Evolutionary conservation across 1,140 invertebrate species (phyloP).

Genomic region (Pseudachorutes palmiensis): DNA sequence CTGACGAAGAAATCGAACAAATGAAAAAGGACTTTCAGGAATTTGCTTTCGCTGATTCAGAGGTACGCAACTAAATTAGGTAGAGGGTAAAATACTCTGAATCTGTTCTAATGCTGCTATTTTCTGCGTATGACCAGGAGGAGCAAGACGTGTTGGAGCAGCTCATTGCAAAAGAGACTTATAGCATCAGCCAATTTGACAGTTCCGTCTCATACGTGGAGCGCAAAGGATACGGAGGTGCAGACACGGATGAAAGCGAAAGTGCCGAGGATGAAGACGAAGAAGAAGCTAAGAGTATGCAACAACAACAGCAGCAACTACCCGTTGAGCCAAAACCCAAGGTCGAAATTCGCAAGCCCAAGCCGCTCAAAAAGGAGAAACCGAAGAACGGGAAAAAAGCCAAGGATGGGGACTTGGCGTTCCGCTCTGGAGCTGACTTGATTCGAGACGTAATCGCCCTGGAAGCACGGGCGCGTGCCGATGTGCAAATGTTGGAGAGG

Average conservation of each 20-base stretch:
- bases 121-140: background rate
- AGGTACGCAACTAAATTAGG: background rate
- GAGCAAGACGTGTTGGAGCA: background rate
- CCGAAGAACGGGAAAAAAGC: too few relatives aligned
- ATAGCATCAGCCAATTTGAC: background rate
- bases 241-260: background rate
- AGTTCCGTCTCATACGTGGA: background rate
- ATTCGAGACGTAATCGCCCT: too few relatives aligned
- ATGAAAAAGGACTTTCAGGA: background rate
- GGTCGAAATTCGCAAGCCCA: too few relatives aligned
- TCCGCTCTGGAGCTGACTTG: too few relatives aligned
- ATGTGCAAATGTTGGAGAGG: too few relatives aligned
- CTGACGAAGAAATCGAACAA: background rate
- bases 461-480: too few relatives aligned
- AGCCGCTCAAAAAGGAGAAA: too few relatives aligned
- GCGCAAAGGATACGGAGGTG: background rate
- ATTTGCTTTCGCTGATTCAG: background rate
- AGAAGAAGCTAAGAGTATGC: background rate
- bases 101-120: background rate
- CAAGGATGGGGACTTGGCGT: too few relatives aligned
- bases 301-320: background rate
- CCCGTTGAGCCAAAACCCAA: too few relatives aligned
- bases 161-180: background rate
- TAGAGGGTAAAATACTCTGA: background rate
- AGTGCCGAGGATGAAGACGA: background rate